These are phyloP conservation scores for Aphrocallistes beatrix DNA, from an alignment of 37 sponge, comb jelly and placozoan species.

Conservation along the genomic window DNA sequence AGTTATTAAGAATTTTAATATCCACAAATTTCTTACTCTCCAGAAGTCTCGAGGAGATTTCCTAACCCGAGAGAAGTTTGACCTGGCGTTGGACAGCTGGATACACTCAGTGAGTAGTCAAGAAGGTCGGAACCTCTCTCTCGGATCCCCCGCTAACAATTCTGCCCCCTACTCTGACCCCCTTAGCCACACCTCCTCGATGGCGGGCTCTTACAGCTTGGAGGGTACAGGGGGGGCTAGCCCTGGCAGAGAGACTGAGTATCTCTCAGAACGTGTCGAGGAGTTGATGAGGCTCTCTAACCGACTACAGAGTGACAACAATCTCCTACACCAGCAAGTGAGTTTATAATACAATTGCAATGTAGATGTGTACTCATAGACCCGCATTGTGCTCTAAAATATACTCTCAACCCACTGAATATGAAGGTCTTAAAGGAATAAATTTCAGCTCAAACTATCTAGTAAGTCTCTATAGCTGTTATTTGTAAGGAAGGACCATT, in stretches of 20 bases:
- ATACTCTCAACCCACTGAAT: too few species aligned
- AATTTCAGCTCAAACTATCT: too few species aligned
- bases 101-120: background rate
- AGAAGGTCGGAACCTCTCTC: background rate
- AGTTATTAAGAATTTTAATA: too few species aligned
- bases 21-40: too few species aligned
- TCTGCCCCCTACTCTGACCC: background rate
- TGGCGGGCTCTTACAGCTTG: background rate
- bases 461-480: too few species aligned
- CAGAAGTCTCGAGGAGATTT: background rate
- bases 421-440: too few species aligned
- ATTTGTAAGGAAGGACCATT: too few species aligned
- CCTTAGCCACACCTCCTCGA: background rate
- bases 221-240: background rate
- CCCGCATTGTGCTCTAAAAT: too few species aligned
- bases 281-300: background rate
- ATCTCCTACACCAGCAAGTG: background rate
- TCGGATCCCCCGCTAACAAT: background rate
- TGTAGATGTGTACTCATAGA: too few species aligned
- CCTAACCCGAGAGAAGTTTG: background rate
- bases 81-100: background rate
- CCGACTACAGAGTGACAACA: background rate
- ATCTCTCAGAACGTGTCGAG: background rate
- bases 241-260: background rate
- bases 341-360: too few species aligned